Evolutionary conservation across 2,888 invertebrate genomes (phyloP).

Genomic region (Neoascia interrupta): DNA sequence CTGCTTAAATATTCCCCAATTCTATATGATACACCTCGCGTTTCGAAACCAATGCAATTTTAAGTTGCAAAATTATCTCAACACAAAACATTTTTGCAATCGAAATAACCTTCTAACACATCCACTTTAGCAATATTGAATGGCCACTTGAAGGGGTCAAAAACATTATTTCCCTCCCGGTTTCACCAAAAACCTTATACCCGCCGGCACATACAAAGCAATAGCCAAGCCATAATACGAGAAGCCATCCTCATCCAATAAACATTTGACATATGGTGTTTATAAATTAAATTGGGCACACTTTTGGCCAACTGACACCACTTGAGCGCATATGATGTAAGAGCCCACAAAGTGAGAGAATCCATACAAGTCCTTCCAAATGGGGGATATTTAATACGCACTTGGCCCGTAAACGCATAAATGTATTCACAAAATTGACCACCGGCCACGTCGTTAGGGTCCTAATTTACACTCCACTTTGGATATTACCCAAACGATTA

Average conservation of each 20-base stretch:
- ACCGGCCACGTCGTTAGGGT: slow-evolving; percentile 49
- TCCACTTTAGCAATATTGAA: too few species aligned
- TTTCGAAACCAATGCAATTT: too few species aligned
- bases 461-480: slow-evolving; percentile 62
- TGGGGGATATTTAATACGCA: slow-evolving; percentile 44
- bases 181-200: too few species aligned
- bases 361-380: slow-evolving; percentile 46
- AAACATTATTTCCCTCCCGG: neutral
- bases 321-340: slow-evolving; percentile 46
- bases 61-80: too few species aligned
- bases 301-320: slow-evolving; percentile 66
- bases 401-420: slow-evolving; percentile 33
- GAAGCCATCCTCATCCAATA: slow-evolving; percentile 35
- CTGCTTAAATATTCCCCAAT: too few species aligned
- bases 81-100: too few species aligned
- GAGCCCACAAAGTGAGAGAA: slow-evolving; percentile 25
- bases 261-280: slow-evolving; percentile 63
- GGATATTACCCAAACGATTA: slow-evolving; percentile 52
- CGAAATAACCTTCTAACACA: too few species aligned
- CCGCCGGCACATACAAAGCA: slow-evolving; percentile 4
- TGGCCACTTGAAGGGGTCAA: too few species aligned
- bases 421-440: slow-evolving; percentile 57
- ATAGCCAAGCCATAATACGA: slow-evolving; percentile 12
- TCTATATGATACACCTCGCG: too few species aligned
- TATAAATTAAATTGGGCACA: slow-evolving; percentile 65